These are phyloP conservation scores for Cotesia glomerata DNA, from an alignment of 1,140 invertebrate genomes.

Conservation along the genomic window DNA sequence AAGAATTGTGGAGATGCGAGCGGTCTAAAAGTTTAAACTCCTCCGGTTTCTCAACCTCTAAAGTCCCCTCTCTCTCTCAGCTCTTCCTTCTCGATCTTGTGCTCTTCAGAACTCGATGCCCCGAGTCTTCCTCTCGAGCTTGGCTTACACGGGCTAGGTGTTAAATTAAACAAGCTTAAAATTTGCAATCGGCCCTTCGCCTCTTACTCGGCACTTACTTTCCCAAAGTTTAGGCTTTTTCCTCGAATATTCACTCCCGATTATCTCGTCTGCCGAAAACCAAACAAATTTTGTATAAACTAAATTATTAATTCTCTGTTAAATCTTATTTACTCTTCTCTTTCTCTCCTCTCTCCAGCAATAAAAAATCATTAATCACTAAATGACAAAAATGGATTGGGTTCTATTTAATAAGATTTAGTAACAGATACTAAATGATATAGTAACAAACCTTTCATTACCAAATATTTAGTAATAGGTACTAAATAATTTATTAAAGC, in stretches of 20 bases:
- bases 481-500: too few relatives aligned
- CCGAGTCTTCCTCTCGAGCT: conserved; percentile 28
- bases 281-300: not conserved
- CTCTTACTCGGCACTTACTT: conserved; percentile 20
- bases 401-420: too few relatives aligned
- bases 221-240: conserved; percentile 21
- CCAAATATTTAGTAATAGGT: too few relatives aligned
- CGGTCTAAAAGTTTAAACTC: conserved; percentile 54
- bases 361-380: conserved; percentile 9
- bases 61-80: not conserved
- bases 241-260: conserved; percentile 31
- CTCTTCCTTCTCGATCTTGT: conserved; percentile 27
- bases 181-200: conserved; percentile 45
- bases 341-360: too few relatives aligned
- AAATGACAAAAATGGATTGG: too few relatives aligned
- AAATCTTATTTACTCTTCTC: not conserved
- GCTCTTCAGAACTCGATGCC: conserved; percentile 37
- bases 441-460: too few relatives aligned
- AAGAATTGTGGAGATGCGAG: conserved; percentile 37
- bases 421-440: too few relatives aligned
- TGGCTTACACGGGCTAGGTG: conserved; percentile 45
- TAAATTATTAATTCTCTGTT: not conserved
- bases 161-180: conserved; percentile 61
- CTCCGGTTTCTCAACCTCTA: not conserved
- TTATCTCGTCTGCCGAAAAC: conserved; percentile 21